Conservation (phyloP, 2,888 invertebrate species). For the Dexiosoma caninum region DNA sequence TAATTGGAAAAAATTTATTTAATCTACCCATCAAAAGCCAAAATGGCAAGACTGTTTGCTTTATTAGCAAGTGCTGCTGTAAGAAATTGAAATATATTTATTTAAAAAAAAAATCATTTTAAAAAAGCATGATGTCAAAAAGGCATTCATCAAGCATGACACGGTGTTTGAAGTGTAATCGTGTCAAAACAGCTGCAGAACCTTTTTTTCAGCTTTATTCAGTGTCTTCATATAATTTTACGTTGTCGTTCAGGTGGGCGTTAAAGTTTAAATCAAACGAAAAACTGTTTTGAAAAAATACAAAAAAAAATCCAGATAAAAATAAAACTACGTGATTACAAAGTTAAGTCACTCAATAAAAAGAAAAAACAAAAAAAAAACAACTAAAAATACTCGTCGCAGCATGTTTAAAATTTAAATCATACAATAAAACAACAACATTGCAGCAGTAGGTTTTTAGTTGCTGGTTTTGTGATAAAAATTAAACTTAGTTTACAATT, state of each 20-base stretch:
- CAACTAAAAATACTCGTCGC: neutral
- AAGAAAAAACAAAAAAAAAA: neutral
- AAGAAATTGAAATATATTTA: too few species aligned
- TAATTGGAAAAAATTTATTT: too few species aligned
- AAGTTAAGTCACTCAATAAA: conserved; percentile 47
- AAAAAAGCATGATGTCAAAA: conserved; percentile 47
- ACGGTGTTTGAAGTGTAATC: conserved; percentile 53
- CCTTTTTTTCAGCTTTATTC: conserved; percentile 45
- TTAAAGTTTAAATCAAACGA: conserved; percentile 33
- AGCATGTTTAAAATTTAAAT: conserved; percentile 13
- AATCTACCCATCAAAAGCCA: too few species aligned
- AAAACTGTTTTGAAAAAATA: conserved; percentile 4
- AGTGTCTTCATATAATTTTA: conserved; percentile 3
- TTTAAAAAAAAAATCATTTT: neutral
- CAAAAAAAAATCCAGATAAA: conserved; percentile 43
- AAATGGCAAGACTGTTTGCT: neutral
- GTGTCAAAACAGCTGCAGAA: conserved; percentile 62
- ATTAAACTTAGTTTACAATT: conserved; percentile 58
- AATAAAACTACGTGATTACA: conserved; percentile 59
- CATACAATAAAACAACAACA: conserved; percentile 15
- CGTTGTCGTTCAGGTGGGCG: conserved; percentile 51
- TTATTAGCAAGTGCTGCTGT: neutral
- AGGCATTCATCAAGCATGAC: conserved; percentile 59
- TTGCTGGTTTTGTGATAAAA: conserved; percentile 32
- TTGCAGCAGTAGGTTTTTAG: neutral